phyloP scores from a whole-genome alignment of 2,888 invertebrate species.

The Octodonta nipae region DNA sequence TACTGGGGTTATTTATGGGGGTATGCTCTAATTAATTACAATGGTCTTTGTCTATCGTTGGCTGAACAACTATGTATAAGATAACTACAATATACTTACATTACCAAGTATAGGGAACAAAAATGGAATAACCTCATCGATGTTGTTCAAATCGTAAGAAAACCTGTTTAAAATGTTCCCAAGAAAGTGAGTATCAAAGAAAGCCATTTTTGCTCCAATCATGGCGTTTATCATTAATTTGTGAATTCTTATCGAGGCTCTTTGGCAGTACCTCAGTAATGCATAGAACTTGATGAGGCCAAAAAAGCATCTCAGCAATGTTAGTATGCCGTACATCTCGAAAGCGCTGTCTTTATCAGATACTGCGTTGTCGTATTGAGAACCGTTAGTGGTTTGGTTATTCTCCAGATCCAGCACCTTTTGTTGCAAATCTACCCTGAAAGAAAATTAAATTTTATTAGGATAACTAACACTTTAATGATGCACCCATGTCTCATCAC shows the following conservation, averaged over 20 bases:
- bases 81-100: conserved; percentile 8
- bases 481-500: too few species aligned
- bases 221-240: conserved; percentile 14
- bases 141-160: conserved; percentile 16
- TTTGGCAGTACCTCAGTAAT: conserved; percentile 8
- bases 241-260: conserved; percentile 17
- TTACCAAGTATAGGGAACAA: conserved; percentile 6
- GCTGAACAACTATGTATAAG: too few species aligned
- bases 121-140: conserved; percentile 16
- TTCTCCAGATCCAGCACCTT: conserved; percentile 6
- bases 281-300: conserved; percentile 7
- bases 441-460: too few species aligned
- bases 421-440: conserved; percentile 10
- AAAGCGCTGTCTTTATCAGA: conserved; percentile 8
- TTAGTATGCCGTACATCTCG: conserved; percentile 5
- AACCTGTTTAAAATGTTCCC: conserved; percentile 21
- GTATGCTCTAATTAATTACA: too few species aligned
- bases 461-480: too few species aligned
- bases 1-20: too few species aligned
- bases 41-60: too few species aligned
- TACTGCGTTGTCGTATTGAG: conserved; percentile 6
- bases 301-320: conserved; percentile 5
- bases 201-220: conserved; percentile 17
- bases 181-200: conserved; percentile 19
- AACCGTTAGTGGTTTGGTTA: conserved; percentile 5